Base-by-base conservation (phyloP, 2,888 invertebrate species). In the Ptilodon capucinus region DNA sequence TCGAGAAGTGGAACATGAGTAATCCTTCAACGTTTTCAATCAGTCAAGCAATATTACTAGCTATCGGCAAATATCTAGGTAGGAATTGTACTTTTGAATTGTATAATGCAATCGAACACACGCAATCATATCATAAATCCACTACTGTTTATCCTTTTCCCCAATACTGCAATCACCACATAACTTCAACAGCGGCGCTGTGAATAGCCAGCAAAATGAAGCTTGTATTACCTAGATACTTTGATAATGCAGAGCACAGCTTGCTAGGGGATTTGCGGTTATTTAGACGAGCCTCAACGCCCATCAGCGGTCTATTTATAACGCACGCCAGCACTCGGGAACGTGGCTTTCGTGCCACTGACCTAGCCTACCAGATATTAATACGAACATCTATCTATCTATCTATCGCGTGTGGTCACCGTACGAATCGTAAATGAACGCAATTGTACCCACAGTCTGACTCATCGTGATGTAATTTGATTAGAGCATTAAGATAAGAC, bases 351-450 rank as follows among this genome's bases (percentile, higher is more conserved):
- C 74, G 76, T 78, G 80, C 80, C 77, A 81, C 82, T 84, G 82
- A 81, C 83, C 81, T 80, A 81, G 71, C 79, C 71, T 68, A 76
- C 66, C 68, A 68, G 63, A 68, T 64, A 63, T 71, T 67, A 67
- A 65, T 62, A 60, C 54, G 45, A 56, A 58, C 44, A 53, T 46
- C 39, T 52, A 58, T 47, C 52, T 50, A 53, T 46, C 39, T 52
- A 58, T 47, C 52, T 50, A 55, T 49, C 45, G 40, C 40, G 23
- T 47, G 17, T 45, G 36, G 40, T 47, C 39, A 42, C 36, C 36
- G 40, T 40, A 40, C 25, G 21, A 16, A 40, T 16, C 25, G 25
- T 25, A 40, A 28, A 40, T 40, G 25, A 16, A 40, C 25, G 40
- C n/a, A 9, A 16, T 25, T 40, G 40, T 40, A 40, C 40, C 14